phyloP scores from a whole-genome alignment of 2,113 vertebrate species.

The Varanus komodoensis region DNA sequence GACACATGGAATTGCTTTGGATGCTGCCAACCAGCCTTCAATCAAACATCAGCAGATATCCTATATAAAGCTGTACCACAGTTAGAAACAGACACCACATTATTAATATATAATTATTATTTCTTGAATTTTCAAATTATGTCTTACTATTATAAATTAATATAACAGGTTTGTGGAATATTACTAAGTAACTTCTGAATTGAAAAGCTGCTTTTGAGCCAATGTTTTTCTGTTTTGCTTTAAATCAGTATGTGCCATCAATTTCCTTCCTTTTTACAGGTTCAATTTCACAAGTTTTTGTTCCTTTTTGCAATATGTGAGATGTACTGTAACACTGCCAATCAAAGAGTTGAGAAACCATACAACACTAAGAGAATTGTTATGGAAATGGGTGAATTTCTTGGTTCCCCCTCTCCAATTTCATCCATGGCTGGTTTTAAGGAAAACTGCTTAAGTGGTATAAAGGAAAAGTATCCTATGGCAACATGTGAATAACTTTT shows the following conservation, averaged over 20 bases:
- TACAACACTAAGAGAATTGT: constrained; percentile 7
- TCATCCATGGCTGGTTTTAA: constrained; percentile 1
- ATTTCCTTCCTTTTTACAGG: constrained; percentile 48
- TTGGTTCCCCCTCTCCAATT: background rate
- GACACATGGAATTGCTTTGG: background rate
- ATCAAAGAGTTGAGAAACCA: constrained; percentile 32
- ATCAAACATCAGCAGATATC: background rate
- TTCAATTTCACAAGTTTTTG: constrained; percentile 55
- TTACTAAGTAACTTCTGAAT: background rate
- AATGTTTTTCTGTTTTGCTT: background rate
- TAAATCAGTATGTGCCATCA: background rate
- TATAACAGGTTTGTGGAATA: background rate
- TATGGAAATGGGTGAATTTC: constrained; percentile 8
- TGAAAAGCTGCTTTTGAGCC: background rate
- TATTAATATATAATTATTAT: background rate
- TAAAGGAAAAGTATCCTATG: background rate
- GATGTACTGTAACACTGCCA: constrained; percentile 46
- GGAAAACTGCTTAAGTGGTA: constrained; percentile 1
- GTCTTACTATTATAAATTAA: background rate
- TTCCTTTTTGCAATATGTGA: background rate
- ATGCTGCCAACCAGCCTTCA: background rate
- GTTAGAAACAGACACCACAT: background rate
- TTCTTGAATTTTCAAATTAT: background rate
- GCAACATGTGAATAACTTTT: constrained; percentile 3
- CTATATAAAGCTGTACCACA: too few species aligned